Conservation (phyloP, 2,113 vertebrate species). For the Eretmochelys imbricata region DNA sequence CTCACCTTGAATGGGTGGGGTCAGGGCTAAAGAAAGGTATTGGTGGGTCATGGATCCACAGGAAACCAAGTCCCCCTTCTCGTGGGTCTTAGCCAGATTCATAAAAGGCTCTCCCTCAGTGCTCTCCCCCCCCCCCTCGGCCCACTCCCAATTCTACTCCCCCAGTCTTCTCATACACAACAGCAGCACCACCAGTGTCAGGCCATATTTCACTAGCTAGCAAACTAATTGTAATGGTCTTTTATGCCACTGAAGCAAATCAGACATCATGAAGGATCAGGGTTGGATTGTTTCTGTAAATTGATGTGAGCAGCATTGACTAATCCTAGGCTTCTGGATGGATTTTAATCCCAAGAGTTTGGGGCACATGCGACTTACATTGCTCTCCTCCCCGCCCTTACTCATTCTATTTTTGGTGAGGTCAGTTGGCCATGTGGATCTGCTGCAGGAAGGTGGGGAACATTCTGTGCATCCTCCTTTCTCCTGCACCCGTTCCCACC, state of each 20-base stretch:
- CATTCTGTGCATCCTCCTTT: background rate
- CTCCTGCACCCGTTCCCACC: background rate
- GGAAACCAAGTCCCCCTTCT: background rate
- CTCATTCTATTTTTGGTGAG: background rate
- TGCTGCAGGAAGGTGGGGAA: background rate
- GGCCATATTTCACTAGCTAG: background rate
- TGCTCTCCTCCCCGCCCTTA: background rate
- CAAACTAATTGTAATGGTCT: background rate
- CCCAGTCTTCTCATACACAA: background rate
- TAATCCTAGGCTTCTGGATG: background rate
- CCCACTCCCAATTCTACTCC: background rate
- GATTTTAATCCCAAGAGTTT: background rate
- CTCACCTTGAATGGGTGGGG: background rate
- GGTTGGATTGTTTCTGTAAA: background rate
- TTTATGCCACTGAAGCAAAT: background rate
- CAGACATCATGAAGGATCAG: background rate
- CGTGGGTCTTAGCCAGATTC: background rate
- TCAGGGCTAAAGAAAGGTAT: background rate
- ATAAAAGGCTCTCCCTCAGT: background rate
- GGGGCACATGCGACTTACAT: background rate
- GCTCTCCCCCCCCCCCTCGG: too few relatives aligned
- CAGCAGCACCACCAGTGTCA: background rate
- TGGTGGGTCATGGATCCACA: background rate
- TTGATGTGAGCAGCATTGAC: background rate
- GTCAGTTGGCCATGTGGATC: background rate